Evolutionary conservation across 2,797 vertebrate genomes (phyloP).

Genomic region (Lagodon rhomboides): DNA sequence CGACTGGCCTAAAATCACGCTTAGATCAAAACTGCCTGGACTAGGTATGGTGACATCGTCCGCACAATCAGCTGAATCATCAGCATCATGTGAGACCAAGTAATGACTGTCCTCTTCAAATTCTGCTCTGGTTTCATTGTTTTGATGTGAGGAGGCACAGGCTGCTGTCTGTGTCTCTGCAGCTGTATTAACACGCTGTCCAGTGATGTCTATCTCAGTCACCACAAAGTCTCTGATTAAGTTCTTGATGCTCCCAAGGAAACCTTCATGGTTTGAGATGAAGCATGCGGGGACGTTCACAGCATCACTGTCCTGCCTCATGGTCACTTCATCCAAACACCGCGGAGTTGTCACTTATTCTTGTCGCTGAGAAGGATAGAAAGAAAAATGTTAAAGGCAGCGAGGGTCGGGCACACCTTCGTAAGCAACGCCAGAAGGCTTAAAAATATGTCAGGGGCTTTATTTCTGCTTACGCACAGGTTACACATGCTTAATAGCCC

Average conservation of each 20-base stretch:
- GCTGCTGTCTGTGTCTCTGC: slow-evolving; percentile 15
- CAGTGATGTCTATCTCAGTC: slow-evolving; percentile 87
- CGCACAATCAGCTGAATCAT: slow-evolving; percentile 40
- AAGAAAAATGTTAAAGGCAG: background rate
- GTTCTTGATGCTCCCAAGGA: slow-evolving; percentile 91
- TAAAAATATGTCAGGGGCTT: background rate
- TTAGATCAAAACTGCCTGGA: slow-evolving; percentile 79
- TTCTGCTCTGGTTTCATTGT: slow-evolving; percentile 30
- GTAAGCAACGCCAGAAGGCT: background rate
- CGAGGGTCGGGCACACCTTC: background rate
- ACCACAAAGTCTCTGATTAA: slow-evolving; percentile 92
- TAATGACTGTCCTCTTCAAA: slow-evolving; percentile 28
- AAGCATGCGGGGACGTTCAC: slow-evolving; percentile 72
- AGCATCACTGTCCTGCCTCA: slow-evolving; percentile 71
- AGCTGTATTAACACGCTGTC: slow-evolving; percentile 71
- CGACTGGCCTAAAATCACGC: slow-evolving; percentile 82
- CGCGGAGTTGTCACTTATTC: slow-evolving; percentile 8
- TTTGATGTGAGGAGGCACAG: slow-evolving; percentile 44
- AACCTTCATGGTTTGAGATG: slow-evolving; percentile 88
- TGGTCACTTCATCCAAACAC: slow-evolving; percentile 52
- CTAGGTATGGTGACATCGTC: slow-evolving; percentile 44
- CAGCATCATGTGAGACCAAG: slow-evolving; percentile 39
- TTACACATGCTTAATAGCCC: background rate
- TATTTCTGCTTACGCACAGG: background rate
- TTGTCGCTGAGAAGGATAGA: background rate